Base-by-base conservation (phyloP, 2,113 vertebrate genomes). In the Thunnus thynnus region DNA sequence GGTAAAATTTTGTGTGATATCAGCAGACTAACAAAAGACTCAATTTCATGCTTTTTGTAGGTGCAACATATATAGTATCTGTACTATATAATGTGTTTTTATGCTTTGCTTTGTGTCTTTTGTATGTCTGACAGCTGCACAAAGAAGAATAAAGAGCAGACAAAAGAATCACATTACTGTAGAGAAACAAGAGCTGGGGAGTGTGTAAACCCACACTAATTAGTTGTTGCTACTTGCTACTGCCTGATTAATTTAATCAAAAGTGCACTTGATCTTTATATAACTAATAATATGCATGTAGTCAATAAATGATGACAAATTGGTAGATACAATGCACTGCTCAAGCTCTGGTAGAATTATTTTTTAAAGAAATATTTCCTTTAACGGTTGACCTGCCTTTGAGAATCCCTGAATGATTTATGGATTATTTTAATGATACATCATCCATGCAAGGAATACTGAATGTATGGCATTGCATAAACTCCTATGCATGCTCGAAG, bases 191-290 rank as follows among this genome's bases (percentile, higher is more conserved):
- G 75, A 88, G 61, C 61, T 79, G 51, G 72, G 56, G 52, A 76
- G 76, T 89, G 83, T 82, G 77, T 71, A 77, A 85, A 81, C 82
- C 72, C 66, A 76, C 58, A n/a, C 64, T 89, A 88, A 90, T 91
- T 85, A 86, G 82, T 86, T 86, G 83, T 64, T 83, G 67, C 82
- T 83, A 72, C 80, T 82, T 82, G 86, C 72, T 50, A 66, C 79
- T 81, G 85, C 85, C 82, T 82, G 74, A 91, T 90, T 90, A 84
- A 86, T 75, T 85, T 88, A 89, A 86, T 90, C 85, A 89, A 66
- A 81, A 84, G 80, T 61, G 25, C 73, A 68, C 71, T 83, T 67
- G 55, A 86, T 73, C 66, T 73, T 64, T 77, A 68, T 80, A 67
- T 77, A 17, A 47, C 48, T 54, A 74, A 48, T 22, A 54, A 41